Evolutionary conservation across 2,113 vertebrate species (phyloP), one percentile per base, ranked within the genome.

Genomic region (Brachyhypopomus occidentalis): DNA sequence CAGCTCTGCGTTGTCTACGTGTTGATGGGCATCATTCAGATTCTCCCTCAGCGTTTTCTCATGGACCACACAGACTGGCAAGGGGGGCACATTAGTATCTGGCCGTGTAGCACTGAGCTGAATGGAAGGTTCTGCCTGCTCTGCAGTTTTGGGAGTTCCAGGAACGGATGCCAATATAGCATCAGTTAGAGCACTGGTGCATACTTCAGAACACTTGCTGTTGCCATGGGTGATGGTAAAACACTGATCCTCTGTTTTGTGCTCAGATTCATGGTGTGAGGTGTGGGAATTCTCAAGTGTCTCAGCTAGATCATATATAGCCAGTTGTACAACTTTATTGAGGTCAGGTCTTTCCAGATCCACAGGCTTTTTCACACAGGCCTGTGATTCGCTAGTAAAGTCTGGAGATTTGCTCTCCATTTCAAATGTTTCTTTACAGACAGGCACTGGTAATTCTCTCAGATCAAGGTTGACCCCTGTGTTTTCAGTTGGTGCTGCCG

Each of bases 171-270:
- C 52, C 56, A 58, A 56, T 74, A 25, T 59, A 77, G 23, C 22
- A 59, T 77, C 69, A 73, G 34, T 45, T 38, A 36, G n/a, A 62
- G 30, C 72, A 82, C 66, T 60, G 36, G 17, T 16, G 41, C 30
- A 59, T 45, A 59, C 60, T 62, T 86, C 79, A 88, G 84, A 86
- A 83, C 71, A 75, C 71, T 77, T 72, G 83, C 55, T 36, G 30
- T 84, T 66, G 73, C 48, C 69, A 45, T 59, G 63, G 17, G 77
- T 77, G 27, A 79, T 23, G 7, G 17, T 58, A 0, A 63, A 78
- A 77, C 70, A 81, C 0, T 83, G 66, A 64, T 81, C 79, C 30
- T 86, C 84, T 85, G 81, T 78, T 70, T 75, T 75, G 34, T 77
- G 64, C 78, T 84, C 82, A 63, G 0, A 25, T 45, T 79, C 45